Conservation (phyloP, 1,140 invertebrate species). For the Bemisia tabaci region DNA sequence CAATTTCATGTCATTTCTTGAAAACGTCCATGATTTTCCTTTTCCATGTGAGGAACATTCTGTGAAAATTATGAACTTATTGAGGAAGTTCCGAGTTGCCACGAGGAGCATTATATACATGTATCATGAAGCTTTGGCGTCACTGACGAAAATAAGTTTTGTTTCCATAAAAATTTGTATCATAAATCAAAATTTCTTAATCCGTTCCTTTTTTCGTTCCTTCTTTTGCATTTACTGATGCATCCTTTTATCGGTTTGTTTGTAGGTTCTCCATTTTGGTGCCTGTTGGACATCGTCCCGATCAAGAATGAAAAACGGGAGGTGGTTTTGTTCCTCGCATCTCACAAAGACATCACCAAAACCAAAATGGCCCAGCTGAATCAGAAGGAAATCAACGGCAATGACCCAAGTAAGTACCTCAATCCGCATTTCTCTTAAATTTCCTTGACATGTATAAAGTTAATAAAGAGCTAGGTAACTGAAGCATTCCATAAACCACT, state of each 20-base stretch:
- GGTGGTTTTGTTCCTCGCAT: slow-evolving; percentile 89
- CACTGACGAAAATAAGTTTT: too few relatives aligned
- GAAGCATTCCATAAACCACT: too few relatives aligned
- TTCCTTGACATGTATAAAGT: too few relatives aligned
- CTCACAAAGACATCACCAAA: slow-evolving; percentile 91
- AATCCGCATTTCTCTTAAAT: too few relatives aligned
- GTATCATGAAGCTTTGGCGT: too few relatives aligned
- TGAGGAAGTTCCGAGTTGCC: too few relatives aligned
- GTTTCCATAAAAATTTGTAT: neutral
- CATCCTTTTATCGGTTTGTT: slow-evolving; percentile 26
- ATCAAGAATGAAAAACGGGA: slow-evolving; percentile 97
- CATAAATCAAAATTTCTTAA: neutral
- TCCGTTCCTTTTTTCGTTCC: neutral
- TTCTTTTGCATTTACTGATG: neutral
- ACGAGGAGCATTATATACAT: too few relatives aligned
- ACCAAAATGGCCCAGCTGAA: slow-evolving; percentile 54
- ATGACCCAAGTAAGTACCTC: neutral
- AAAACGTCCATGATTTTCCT: too few relatives aligned
- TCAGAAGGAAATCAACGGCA: neutral
- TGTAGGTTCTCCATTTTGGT: slow-evolving; percentile 84
- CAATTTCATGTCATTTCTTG: too few relatives aligned
- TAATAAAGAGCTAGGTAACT: too few relatives aligned
- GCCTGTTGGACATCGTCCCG: slow-evolving; percentile 90
- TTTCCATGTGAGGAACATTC: too few relatives aligned
- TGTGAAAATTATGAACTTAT: too few relatives aligned